These are phyloP conservation scores for Heptranchias perlo DNA, from an alignment of 2,113 vertebrate genomes.

Conservation along the genomic window DNA sequence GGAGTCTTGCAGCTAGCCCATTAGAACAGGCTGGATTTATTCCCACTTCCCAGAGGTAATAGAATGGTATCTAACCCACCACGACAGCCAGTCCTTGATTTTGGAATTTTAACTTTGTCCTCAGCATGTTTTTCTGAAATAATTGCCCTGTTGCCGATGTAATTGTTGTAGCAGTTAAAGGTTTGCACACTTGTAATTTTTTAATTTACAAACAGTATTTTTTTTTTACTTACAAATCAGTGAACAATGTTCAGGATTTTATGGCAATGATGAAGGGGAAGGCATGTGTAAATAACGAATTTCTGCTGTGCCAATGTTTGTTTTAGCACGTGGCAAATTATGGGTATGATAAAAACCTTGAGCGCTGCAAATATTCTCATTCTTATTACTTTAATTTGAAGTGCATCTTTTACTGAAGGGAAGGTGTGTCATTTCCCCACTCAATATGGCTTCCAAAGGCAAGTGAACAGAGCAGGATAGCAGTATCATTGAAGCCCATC, in stretches of 20 bases:
- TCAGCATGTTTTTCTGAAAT: neutral
- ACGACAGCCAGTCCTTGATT: neutral
- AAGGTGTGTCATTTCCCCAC: neutral
- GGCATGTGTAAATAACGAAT: neutral
- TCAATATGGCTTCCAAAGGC: neutral
- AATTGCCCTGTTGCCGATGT: neutral
- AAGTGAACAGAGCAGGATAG: neutral
- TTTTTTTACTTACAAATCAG: neutral
- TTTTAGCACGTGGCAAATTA: neutral
- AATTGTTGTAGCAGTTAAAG: too few relatives aligned
- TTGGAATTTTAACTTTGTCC: neutral
- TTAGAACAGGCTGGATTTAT: too few relatives aligned
- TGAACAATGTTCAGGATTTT: neutral
- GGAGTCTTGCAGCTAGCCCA: too few relatives aligned
- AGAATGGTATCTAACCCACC: neutral
- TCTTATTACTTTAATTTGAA: neutral
- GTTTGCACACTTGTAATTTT: neutral
- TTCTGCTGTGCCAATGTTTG: neutral
- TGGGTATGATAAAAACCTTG: neutral
- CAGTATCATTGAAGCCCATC: neutral
- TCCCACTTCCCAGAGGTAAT: too few relatives aligned
- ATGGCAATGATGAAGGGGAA: neutral
- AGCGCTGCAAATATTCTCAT: neutral
- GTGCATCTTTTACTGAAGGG: neutral
- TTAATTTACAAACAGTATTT: neutral